Percentiles rank a stretch among this genome's conserved stretches.
Conservation (phyloP, 1,140 invertebrate species). For the Drosophila murphyi region DNA sequence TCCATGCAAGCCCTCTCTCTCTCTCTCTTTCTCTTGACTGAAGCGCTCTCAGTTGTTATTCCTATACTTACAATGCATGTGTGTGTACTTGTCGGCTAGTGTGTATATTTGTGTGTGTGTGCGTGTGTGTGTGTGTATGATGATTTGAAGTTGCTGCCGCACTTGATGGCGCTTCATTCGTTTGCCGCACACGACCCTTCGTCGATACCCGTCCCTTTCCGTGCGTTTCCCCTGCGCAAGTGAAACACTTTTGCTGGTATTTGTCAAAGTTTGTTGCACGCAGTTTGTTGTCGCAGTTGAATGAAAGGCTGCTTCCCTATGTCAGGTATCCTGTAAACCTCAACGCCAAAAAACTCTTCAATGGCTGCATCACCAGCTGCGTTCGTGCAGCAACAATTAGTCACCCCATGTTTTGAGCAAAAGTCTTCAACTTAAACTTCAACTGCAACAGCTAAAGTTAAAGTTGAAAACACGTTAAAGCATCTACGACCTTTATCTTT, state of each 20-base stretch:
- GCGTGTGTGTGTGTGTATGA: slow-evolving; percentile 27
- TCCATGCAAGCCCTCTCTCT: neutral
- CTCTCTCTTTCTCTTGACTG: neutral
- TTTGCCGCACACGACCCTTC: slow-evolving; percentile 17
- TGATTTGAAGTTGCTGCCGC: slow-evolving; percentile 43
- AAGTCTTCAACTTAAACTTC: slow-evolving; percentile 32
- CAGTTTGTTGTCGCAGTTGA: slow-evolving; percentile 53
- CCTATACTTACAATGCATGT: no score
- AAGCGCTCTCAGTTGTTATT: neutral
- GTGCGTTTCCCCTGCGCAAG: neutral
- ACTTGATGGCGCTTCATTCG: slow-evolving; percentile 61
- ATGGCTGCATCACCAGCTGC: slow-evolving; percentile 14
- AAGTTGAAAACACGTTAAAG: no score
- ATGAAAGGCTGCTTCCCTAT: slow-evolving; percentile 14
- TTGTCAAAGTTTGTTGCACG: slow-evolving; percentile 78
- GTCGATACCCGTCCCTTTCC: neutral
- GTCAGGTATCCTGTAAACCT: slow-evolving; percentile 38
- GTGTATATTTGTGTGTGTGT: neutral
- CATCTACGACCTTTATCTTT: no score
- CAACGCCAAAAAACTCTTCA: slow-evolving; percentile 12
- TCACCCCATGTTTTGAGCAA: slow-evolving; percentile 37
- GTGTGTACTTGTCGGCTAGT: no score
- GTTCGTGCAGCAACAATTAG: slow-evolving; percentile 60
- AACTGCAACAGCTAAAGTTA: neutral
- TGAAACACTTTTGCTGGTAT: slow-evolving; percentile 61